Base-by-base conservation (phyloP, 2,113 vertebrate species). In the Prolemur simus region DNA sequence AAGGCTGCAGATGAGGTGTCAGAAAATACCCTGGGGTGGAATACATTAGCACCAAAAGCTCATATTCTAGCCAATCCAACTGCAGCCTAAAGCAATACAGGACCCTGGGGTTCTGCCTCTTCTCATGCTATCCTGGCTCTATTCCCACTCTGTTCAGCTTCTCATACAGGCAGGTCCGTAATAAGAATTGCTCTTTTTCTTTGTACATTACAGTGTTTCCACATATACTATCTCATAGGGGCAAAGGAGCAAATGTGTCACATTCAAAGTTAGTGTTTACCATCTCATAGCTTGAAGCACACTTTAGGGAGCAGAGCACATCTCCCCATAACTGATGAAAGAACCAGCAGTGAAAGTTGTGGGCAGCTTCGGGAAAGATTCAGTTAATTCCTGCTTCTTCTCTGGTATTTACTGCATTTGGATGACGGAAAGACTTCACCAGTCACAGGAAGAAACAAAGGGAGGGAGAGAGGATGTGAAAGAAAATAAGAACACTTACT, bases 381-480 rank as follows among this genome's bases (percentile, higher is more conserved):
- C 25, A 49, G 23, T 69, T 92, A 85, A 85, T 87, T 92, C 78
- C 18, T 81, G 25, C 20, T 78, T 89, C 34, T 91, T 95, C 37
- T 96, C 69, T 54, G 52, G 60, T 8, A 89, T 54, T 94, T 85
- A 34, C 47, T 49, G 5, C 49, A 49, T 8, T 37, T 20, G 9
- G 49, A 88, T 89, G 54, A 76, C 56, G 52, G 71, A 86, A 85
- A 95, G 73, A 76, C 63, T 84, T 77, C 20, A 64, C 34, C 23
- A 76, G 27, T 60, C 73, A 73, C 60, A 95, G 91, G 80, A 91
- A 96, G 60, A 93, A 97, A 97, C 6, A 77, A 85, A 96, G 56
- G 52, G 34, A 91, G 56, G 34, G 37, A 95, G 42, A 83, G 1
- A 78, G 49, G 49, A 69, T 63, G 68, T 64, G 32, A 82, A 78